phyloP scores from a whole-genome alignment of 2,113 vertebrate genomes.

The Halcyon malimbica region DNA sequence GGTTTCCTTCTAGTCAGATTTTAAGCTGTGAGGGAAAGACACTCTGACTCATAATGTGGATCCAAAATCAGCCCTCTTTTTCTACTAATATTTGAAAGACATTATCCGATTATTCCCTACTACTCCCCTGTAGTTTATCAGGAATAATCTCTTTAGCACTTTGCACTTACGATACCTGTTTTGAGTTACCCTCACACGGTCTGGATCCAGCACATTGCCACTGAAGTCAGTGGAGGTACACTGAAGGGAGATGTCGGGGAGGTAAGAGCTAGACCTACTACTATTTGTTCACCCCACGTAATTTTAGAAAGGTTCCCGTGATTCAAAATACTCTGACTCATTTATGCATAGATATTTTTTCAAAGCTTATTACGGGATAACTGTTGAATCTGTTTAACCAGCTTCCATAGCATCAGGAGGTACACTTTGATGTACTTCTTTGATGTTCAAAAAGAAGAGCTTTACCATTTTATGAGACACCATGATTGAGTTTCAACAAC shows the following conservation, averaged over 20 bases:
- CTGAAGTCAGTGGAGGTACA: neutral
- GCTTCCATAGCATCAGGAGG: neutral
- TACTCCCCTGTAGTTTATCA: neutral
- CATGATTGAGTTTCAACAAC: neutral
- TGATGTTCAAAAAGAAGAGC: constrained; percentile 30
- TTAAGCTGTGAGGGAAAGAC: neutral
- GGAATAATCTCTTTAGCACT: neutral
- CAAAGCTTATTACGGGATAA: constrained; percentile 44
- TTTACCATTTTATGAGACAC: constrained; percentile 13
- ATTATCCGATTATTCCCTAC: neutral
- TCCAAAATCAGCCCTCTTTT: neutral
- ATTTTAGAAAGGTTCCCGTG: constrained; percentile 9
- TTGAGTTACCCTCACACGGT: neutral
- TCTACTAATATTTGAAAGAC: neutral
- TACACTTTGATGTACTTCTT: constrained; percentile 39
- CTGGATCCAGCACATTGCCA: neutral
- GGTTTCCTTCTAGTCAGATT: constrained; percentile 3
- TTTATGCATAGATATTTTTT: constrained; percentile 23
- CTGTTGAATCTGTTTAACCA: constrained; percentile 52
- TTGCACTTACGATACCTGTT: neutral
- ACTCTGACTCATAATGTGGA: neutral
- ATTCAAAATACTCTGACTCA: constrained; percentile 22
- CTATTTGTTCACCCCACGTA: neutral
- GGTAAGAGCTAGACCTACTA: neutral
- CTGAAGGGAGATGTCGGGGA: neutral